phyloP scores from a whole-genome alignment of 2,888 invertebrate genomes.

The Junonia oenone region DNA sequence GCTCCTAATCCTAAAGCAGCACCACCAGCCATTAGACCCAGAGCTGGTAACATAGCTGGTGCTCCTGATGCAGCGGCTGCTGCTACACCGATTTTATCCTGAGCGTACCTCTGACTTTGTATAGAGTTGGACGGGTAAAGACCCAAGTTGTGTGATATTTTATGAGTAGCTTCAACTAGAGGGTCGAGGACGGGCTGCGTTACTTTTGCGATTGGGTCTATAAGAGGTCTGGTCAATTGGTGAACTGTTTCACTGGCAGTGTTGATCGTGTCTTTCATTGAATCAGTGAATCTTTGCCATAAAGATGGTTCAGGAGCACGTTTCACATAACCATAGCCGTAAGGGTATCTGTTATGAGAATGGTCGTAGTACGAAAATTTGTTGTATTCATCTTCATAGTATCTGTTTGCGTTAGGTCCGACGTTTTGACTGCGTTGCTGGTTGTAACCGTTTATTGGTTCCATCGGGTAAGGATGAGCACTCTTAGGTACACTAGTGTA shows the following conservation, averaged over 20 bases:
- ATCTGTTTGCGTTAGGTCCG: slow-evolving; percentile 58
- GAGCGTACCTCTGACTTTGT: slow-evolving; percentile 67
- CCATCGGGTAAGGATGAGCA: slow-evolving; percentile 79
- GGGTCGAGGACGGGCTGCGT: slow-evolving; percentile 85
- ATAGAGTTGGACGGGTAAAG: slow-evolving; percentile 72
- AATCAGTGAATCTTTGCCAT: slow-evolving; percentile 86
- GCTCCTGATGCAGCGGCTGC: slow-evolving; percentile 77
- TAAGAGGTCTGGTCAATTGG: slow-evolving; percentile 81
- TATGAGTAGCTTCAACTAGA: slow-evolving; percentile 87
- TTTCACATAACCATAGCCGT: slow-evolving; percentile 81
- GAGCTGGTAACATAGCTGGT: slow-evolving; percentile 84
- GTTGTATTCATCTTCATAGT: slow-evolving; percentile 73
- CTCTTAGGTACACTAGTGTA: slow-evolving; percentile 76
- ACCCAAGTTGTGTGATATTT: slow-evolving; percentile 88
- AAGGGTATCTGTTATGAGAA: slow-evolving; percentile 70
- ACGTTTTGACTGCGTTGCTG: slow-evolving; percentile 67
- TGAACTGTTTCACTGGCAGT: slow-evolving; percentile 85
- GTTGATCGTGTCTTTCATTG: slow-evolving; percentile 85
- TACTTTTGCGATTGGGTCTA: slow-evolving; percentile 78
- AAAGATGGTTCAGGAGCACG: slow-evolving; percentile 81
- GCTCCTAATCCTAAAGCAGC: slow-evolving; percentile 90
- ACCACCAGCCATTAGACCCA: slow-evolving; percentile 89
- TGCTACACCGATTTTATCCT: slow-evolving; percentile 83
- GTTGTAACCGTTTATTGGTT: slow-evolving; percentile 63
- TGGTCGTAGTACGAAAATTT: slow-evolving; percentile 79